Conservation (phyloP, 2,888 invertebrate species). For the Sisyra nigra region DNA sequence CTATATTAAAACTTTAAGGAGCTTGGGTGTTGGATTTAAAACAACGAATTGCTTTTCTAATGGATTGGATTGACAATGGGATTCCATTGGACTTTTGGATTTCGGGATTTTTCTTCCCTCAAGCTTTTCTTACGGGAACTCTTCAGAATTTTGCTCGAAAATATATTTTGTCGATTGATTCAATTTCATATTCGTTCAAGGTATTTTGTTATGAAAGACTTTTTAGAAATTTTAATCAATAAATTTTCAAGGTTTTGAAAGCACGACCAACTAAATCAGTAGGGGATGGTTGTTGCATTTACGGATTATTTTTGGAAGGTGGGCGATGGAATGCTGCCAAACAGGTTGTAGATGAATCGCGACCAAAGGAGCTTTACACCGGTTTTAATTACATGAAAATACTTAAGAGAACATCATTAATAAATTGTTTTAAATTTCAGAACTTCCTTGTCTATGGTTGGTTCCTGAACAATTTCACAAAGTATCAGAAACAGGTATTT, state of each 20-base stretch:
- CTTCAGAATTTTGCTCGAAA: conserved; percentile 70
- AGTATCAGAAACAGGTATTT: conserved; percentile 27
- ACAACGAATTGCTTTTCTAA: conserved; percentile 44
- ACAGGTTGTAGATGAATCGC: conserved; percentile 39
- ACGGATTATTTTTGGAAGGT: conserved; percentile 58
- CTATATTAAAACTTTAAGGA: conserved; percentile 27
- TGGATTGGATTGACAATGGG: conserved; percentile 45
- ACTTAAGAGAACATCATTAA: neutral
- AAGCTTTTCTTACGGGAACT: conserved; percentile 69
- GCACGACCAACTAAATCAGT: conserved; percentile 30
- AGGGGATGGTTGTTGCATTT: conserved; percentile 44
- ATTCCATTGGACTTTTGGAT: conserved; percentile 69
- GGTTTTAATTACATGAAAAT: conserved; percentile 27
- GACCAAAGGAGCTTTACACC: conserved; percentile 52
- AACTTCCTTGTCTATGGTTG: conserved; percentile 54
- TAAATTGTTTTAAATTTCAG: conserved; percentile 22
- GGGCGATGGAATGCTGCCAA: conserved; percentile 51
- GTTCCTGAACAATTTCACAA: conserved; percentile 46
- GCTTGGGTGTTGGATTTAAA: conserved; percentile 49
- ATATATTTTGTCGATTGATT: conserved; percentile 59
- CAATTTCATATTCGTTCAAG: conserved; percentile 42
- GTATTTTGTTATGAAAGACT: too few species aligned
- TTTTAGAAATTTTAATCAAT: neutral
- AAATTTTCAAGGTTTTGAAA: conserved; percentile 28
- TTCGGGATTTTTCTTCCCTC: conserved; percentile 74